Evolutionary conservation across 2,797 vertebrate genomes (phyloP), one percentile per base, ranked within the genome.

Genomic region (Sylvia borin): DNA sequence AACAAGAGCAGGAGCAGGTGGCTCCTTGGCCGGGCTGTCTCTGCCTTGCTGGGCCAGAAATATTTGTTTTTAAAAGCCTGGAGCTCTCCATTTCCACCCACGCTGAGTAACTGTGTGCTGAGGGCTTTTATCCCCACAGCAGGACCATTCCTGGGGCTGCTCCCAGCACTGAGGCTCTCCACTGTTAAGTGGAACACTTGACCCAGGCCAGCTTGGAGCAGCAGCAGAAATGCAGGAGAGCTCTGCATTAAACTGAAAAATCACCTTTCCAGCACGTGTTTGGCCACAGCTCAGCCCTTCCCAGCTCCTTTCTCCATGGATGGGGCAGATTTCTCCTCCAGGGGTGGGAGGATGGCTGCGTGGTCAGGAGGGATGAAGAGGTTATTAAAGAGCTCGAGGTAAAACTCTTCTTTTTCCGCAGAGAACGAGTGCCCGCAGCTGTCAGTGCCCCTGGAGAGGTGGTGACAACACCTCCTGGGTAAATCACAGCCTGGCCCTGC

Each of bases 251-350:
- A 50, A 53, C 34, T 11, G 0, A 71, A 86, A 79, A 79, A 54
- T 21, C 40, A 29, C 43, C 9, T 82, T 66, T 2, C 9, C 64
- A 85, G 60, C 38, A 2, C 8, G 11, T 0, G 13, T 45, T 24
- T 3, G 10, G 61, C 11, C 25, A 26, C 5, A 0, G 73, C 16
- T 82, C 7, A 0, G 29, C 61, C 50, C 32, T 29, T 45, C 64
- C 55, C n/a, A 7, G 26, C 42, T 21, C 32, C 15, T 0, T 7
- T 16, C 40, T 29, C 3, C 0, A 1, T 1, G 19, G 66, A 18
- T 1, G 1, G n/a, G 57, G 20, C 43, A 67, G 45, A 7, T 47
- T 70, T 47, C 47, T 7, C 73, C 20, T 24, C 57, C 79, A 29
- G 10, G 25, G 19, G 7, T 54, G 45, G 51, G 18, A 83, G 38